Base-by-base conservation (phyloP, 2,797 vertebrate genomes). In the Neosilurus hyrtlii region DNA sequence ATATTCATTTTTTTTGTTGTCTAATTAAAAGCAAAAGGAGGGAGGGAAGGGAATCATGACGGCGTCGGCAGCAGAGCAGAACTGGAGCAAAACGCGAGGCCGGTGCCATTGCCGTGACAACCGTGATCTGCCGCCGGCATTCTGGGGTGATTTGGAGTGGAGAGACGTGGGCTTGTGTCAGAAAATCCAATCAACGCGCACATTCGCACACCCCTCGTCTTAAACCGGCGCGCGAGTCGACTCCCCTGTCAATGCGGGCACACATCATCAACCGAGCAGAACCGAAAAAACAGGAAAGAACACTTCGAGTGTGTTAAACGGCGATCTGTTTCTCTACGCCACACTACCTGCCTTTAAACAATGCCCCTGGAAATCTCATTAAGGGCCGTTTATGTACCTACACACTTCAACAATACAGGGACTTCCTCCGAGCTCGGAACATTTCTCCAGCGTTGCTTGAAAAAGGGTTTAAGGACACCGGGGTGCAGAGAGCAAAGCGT, bases 1-100 rank as follows among this genome's bases (percentile, higher is more conserved):
- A 98, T 98, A 98, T 97, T 96, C 96, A 96, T 96, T 68, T 88
- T 91, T 96, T 95, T 96, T 96, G 93, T 97, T 96, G 96, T 95
- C 95, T 95, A 96, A 97, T 96, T 94, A 96, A 95, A 97, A 96
- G 93, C 88, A 87, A 80, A 89, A 91, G 90, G 86, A 83, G 85
- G 86, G 89, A 86, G 86, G 83, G 74, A 62, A 88, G 30, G 30
- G 85, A 74, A 95, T 92, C 89, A 89, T 90, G 93, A 93, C 93
- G 92, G 91, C 90, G 91, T 93, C 91, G 89, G 93, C 91, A 91
- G 89, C 89, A 88, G 90, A 92, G 91, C 89, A 91, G 92, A 94
- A 90, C 93, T 92, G 93, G 93, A 91, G 92, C 91, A 90, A 90
- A 90, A 87, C 80, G 89, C 71, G 87, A 92, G 93, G 91, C 89